Evolutionary conservation across 2,113 vertebrate genomes (phyloP).

Genomic region (Felis chaus): DNA sequence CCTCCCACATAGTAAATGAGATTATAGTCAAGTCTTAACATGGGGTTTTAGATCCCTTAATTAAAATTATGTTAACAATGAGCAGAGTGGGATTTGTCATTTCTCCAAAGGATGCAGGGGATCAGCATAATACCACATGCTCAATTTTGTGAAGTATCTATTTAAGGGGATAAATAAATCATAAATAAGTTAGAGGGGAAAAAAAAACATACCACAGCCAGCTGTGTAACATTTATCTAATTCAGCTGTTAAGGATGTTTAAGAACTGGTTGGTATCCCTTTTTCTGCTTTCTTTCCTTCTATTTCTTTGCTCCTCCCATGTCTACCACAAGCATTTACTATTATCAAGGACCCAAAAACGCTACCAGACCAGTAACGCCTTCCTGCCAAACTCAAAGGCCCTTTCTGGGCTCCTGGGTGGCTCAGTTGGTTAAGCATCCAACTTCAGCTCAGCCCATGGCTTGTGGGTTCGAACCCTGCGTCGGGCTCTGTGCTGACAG

Average conservation of each 20-base stretch:
- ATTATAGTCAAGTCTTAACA: conserved; percentile 48
- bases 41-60: conserved; percentile 16
- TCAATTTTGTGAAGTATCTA: conserved; percentile 28
- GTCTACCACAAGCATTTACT: not conserved
- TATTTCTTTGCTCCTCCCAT: not conserved
- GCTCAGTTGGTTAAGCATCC: too few relatives aligned
- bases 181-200: not conserved
- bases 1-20: conserved; percentile 31
- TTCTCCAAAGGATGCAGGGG: not conserved
- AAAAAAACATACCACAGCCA: not conserved
- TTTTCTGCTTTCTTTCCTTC: not conserved
- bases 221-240: not conserved
- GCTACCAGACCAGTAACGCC: not conserved
- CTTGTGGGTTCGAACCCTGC: too few relatives aligned
- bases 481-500: too few relatives aligned
- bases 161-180: conserved; percentile 57
- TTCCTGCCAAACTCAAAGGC: not conserved
- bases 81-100: conserved; percentile 31
- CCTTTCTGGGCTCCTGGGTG: not conserved
- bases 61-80: conserved; percentile 54
- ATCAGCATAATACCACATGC: not conserved
- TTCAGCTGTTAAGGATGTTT: not conserved
- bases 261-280: not conserved
- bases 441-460: too few relatives aligned
- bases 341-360: not conserved